Percentiles rank a stretch among this genome's conserved stretches.
Evolutionary conservation across 1,140 invertebrate genomes (phyloP).

Genomic region (Brachionus koreanus): DNA sequence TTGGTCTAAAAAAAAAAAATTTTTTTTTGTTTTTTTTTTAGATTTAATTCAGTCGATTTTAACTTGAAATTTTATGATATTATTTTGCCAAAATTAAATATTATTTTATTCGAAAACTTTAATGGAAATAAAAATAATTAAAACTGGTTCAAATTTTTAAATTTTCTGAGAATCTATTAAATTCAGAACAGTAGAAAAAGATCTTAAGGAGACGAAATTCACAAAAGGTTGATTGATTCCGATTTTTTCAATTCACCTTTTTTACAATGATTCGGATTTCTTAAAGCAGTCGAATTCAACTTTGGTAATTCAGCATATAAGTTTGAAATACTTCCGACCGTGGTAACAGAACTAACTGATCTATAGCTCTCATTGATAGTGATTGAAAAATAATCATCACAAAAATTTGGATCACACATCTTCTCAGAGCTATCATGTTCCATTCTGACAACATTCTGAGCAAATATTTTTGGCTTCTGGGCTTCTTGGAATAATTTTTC

Average conservation of each 20-base stretch:
- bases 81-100: no score
- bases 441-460: neutral
- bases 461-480: neutral
- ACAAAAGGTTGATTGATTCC: neutral
- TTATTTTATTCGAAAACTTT: no score
- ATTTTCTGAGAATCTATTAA: no score
- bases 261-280: neutral
- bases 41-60: no score
- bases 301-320: neutral
- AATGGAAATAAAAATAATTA: no score
- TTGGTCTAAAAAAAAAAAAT: no score
- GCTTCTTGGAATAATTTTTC: neutral
- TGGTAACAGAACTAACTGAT: slow-evolving; percentile 3
- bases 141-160: no score
- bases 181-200: no score
- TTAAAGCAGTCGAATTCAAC: neutral
- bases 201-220: no score
- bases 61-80: no score
- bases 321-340: neutral
- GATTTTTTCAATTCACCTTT: neutral
- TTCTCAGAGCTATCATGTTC: neutral
- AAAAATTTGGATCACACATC: neutral
- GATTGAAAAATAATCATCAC: slow-evolving; percentile 5
- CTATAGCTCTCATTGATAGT: neutral
- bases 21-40: no score